Conservation (phyloP, 2,888 invertebrate species). For the Chloroclystis v-ata region DNA sequence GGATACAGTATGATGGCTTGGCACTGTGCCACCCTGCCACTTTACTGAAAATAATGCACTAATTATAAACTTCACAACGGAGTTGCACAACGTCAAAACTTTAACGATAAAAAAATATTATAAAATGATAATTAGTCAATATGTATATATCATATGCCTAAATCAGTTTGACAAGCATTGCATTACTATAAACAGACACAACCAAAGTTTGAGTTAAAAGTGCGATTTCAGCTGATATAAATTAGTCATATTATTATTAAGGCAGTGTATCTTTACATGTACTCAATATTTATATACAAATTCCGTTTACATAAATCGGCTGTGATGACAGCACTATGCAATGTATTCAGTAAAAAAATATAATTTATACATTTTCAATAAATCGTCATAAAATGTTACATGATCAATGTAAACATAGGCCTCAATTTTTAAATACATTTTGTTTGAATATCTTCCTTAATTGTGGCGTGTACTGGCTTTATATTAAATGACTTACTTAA, state of each 20-base stretch:
- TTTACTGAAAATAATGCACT: conserved; percentile 4
- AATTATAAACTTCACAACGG: conserved; percentile 2
- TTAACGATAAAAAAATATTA: conserved; percentile 4
- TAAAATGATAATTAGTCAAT: background rate
- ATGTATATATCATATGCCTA: background rate
- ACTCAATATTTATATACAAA: conserved; percentile 6
- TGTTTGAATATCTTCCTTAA: no score
- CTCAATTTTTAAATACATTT: conserved; percentile 9
- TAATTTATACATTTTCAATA: conserved; percentile 1
- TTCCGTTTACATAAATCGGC: conserved; percentile 9
- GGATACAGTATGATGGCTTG: conserved; percentile 10
- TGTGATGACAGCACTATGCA: conserved; percentile 2
- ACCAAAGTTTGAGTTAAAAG: conserved; percentile 28
- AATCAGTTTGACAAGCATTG: conserved; percentile 18
- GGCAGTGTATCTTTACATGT: conserved; percentile 8
- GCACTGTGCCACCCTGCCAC: conserved; percentile 12
- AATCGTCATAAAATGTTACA: conserved; percentile 6
- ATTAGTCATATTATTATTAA: conserved; percentile 4
- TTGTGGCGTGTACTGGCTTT: no score
- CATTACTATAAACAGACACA: conserved; percentile 29
- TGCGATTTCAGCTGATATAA: conserved; percentile 20
- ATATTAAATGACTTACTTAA: conserved; percentile 16
- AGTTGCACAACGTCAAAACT: conserved; percentile 8
- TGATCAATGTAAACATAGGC: conserved; percentile 16
- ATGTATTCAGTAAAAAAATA: conserved; percentile 20